Evolutionary conservation across 2,113 vertebrate genomes (phyloP).

Genomic region (Thymallus thymallus): DNA sequence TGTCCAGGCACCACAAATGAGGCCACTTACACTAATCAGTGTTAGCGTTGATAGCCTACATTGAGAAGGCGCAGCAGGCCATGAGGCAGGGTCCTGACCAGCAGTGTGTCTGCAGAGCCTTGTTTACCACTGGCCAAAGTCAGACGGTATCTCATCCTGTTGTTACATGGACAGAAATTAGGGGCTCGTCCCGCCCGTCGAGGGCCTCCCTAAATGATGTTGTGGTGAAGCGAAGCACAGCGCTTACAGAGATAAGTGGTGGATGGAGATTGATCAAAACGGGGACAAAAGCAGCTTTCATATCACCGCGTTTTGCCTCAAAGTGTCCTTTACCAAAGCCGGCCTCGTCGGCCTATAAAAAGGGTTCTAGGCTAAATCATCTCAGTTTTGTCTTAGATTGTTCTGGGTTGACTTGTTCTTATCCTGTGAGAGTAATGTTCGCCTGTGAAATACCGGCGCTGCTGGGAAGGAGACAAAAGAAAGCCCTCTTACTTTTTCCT

Average conservation of each 20-base stretch:
- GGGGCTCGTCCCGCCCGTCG: slow-evolving; percentile 4
- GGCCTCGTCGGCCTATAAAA: no score
- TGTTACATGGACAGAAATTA: slow-evolving; percentile 36
- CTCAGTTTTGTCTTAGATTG: neutral
- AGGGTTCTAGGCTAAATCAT: neutral
- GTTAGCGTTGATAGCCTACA: neutral
- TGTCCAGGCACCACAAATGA: no score
- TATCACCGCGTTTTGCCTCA: neutral
- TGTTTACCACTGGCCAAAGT: slow-evolving; percentile 30
- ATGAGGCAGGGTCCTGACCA: neutral
- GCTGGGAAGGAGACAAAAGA: slow-evolving; percentile 13
- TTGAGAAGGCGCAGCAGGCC: slow-evolving; percentile 13
- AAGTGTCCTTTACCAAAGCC: no score
- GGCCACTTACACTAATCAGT: neutral
- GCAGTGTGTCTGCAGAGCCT: neutral
- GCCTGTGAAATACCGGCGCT: slow-evolving; percentile 25
- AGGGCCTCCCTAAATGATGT: neutral
- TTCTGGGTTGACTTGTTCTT: neutral
- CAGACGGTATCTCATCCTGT: slow-evolving; percentile 45
- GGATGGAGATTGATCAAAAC: neutral
- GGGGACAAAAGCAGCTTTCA: neutral
- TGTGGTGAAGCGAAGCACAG: neutral
- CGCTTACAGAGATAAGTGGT: slow-evolving; percentile 17
- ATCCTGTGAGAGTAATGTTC: neutral
- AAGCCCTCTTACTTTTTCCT: slow-evolving; percentile 35